Evolutionary conservation across 2,797 vertebrate species (phyloP), one percentile per base, ranked within the genome.

Genomic region (Lithobates sylvaticus): DNA sequence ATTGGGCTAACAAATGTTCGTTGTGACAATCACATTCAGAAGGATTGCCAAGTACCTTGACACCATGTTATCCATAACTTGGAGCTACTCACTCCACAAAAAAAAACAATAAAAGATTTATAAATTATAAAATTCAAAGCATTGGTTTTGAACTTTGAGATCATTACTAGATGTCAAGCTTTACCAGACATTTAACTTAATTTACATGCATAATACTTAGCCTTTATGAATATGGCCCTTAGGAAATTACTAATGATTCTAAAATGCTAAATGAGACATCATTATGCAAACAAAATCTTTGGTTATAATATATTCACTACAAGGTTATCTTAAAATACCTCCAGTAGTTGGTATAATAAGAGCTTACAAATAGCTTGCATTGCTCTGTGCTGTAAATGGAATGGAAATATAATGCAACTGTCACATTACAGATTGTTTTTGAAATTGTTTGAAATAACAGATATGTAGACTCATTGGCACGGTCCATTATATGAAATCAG

Each of bases 291-390:
- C 70, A 61, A 74, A 74, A 13, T 36, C 85, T 23, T 21, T 50
- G 3, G 29, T 70, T 50, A 81, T 69, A 68, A 32, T 23, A 44
- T 27, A 69, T 81, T 54, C 44, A 58, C 15, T 81, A 58, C n/a
- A 70, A 68, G 23, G 5, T 54, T 71, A 4, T 36, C 50, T 27
- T 58, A 27, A 36, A 70, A 71, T 81, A 71, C 68, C 67, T 36
- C 65, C n/a, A 81, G 68, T 68, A 81, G 67, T 58, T 58, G 54
- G 23, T 47, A 36, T 15, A 81, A 47, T 29, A 58, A 54, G 21
- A 54, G 47, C 36, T 18, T 47, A 71, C 67, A 81, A 81, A 54
- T 71, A 58, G 78, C n/a, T 81, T 81, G 50, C 42, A 81, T 81
- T 36, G 36, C 34, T 47, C 15, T 44, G 16, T 2, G 44, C 44